Conservation (phyloP, 1,140 invertebrate genomes). For the Pygmarrhopalites habei region DNA sequence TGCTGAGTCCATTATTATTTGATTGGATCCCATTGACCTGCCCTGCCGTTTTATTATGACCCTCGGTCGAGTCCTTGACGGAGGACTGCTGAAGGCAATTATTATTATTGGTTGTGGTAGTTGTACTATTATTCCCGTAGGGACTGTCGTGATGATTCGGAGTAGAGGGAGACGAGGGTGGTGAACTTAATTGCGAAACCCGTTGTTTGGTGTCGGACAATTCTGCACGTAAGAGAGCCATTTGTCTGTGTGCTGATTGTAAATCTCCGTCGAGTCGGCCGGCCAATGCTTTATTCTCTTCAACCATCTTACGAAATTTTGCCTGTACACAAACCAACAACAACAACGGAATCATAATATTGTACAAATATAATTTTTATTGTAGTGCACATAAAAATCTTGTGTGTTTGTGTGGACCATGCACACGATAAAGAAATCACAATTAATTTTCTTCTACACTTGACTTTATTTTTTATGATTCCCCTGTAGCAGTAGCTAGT, state of each 20-base stretch:
- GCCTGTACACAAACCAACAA: constrained; percentile 45
- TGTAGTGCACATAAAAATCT: too few species aligned
- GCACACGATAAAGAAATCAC: too few species aligned
- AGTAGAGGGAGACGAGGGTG: constrained; percentile 27
- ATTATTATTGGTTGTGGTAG: neutral
- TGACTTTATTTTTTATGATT: too few species aligned
- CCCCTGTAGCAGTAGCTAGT: too few species aligned
- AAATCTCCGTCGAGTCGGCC: constrained; percentile 51
- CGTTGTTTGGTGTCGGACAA: constrained; percentile 34
- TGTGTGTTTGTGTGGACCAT: too few species aligned
- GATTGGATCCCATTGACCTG: constrained; percentile 26
- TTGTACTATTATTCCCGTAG: neutral
- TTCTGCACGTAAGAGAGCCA: constrained; percentile 36
- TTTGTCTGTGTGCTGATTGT: constrained; percentile 33
- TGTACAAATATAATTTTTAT: too few species aligned
- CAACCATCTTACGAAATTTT: constrained; percentile 63
- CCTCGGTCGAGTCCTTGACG: neutral
- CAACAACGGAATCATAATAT: too few species aligned
- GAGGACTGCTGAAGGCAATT: neutral
- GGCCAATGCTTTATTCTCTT: constrained; percentile 59
- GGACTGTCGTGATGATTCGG: constrained; percentile 21
- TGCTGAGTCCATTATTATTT: constrained; percentile 19
- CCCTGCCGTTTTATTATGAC: neutral
- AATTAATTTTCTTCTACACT: too few species aligned
- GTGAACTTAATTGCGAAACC: constrained; percentile 35